Conservation (phyloP, 1,140 invertebrate species). For the Euglossa dilemma region DNA sequence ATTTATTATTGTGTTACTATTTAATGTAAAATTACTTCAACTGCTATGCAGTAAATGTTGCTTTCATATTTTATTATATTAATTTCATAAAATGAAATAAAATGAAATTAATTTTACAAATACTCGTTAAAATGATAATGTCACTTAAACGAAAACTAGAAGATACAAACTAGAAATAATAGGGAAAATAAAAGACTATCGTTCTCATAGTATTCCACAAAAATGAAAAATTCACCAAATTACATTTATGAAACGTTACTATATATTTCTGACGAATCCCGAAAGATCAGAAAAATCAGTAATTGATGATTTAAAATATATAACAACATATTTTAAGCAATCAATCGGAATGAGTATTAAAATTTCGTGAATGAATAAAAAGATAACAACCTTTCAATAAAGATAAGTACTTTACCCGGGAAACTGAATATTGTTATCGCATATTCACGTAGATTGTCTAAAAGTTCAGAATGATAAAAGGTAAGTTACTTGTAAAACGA, state of each 20-base stretch:
- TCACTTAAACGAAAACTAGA: too few relatives aligned
- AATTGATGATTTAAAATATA: neutral
- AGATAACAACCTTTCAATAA: neutral
- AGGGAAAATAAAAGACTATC: slow-evolving; percentile 31
- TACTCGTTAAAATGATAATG: neutral
- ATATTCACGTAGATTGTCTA: neutral
- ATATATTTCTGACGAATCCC: neutral
- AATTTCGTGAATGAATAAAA: neutral
- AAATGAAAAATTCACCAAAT: neutral
- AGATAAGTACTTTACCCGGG: neutral
- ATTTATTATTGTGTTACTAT: neutral
- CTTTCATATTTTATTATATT: neutral
- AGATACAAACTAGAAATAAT: neutral
- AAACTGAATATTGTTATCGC: neutral
- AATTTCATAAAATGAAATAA: too few relatives aligned
- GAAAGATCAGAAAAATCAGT: neutral
- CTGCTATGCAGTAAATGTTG: neutral
- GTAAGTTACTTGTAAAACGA: neutral
- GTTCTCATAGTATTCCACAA: neutral
- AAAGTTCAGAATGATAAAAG: neutral
- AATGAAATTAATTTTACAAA: neutral
- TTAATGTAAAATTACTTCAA: neutral
- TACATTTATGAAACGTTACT: neutral
- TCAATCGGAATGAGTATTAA: neutral
- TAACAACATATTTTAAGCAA: neutral